phyloP scores from a whole-genome alignment of 2,113 vertebrate genomes.

The Phainopepla nitens region DNA sequence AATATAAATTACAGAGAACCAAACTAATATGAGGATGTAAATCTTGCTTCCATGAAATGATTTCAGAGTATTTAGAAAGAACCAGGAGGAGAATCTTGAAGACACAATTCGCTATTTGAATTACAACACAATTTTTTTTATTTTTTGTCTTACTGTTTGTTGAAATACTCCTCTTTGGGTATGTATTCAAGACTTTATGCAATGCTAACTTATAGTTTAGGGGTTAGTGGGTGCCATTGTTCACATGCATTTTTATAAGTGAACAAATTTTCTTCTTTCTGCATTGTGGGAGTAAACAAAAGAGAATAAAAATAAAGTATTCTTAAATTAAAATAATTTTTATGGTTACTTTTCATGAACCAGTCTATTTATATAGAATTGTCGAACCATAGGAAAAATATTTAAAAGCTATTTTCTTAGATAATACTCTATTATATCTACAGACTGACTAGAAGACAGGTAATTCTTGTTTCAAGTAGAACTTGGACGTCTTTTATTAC shows the following conservation, averaged over 20 bases:
- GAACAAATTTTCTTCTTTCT: background rate
- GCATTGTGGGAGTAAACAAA: background rate
- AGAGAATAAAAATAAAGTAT: background rate
- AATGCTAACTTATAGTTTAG: background rate
- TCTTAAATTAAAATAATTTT: background rate
- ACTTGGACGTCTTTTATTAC: background rate
- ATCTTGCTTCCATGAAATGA: background rate
- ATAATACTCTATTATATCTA: background rate
- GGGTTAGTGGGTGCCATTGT: background rate
- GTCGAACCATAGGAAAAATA: background rate
- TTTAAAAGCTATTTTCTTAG: background rate
- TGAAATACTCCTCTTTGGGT: background rate
- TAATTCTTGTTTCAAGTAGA: background rate
- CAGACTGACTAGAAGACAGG: background rate
- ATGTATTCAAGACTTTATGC: background rate
- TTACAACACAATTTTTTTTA: background rate
- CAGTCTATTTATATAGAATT: background rate
- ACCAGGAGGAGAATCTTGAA: background rate
- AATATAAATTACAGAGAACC: background rate
- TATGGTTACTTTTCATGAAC: background rate
- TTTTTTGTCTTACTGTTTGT: background rate
- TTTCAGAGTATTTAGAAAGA: conserved; percentile 9
- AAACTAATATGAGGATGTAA: background rate
- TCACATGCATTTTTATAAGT: background rate
- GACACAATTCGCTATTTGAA: background rate